phyloP scores from a whole-genome alignment of 2,888 invertebrate genomes.

The Athetis lepigone region DNA sequence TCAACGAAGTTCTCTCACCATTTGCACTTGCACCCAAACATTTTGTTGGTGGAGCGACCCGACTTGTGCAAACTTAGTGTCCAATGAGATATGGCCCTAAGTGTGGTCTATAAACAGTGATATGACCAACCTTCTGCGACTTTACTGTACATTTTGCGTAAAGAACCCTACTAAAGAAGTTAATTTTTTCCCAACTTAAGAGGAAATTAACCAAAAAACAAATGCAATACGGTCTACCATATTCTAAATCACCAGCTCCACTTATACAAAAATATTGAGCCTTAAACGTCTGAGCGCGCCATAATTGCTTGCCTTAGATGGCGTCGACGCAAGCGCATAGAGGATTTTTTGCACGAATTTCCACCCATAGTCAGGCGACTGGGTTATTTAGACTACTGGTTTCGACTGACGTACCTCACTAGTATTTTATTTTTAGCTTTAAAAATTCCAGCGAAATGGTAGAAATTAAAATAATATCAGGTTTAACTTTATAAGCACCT shows the following conservation, averaged over 20 bases:
- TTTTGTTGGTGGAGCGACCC: too few species aligned
- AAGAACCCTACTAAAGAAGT: too few species aligned
- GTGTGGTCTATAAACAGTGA: too few species aligned
- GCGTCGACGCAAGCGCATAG: slow-evolving; percentile 57
- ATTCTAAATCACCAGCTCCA: slow-evolving; percentile 36
- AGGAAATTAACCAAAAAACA: slow-evolving; percentile 6
- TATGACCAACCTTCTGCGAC: too few species aligned
- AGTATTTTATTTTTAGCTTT: not conserved
- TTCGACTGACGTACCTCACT: slow-evolving; percentile 14
- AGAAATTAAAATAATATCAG: not conserved
- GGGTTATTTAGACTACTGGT: slow-evolving; percentile 40
- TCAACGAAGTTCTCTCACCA: too few species aligned
- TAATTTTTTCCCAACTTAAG: too few species aligned
- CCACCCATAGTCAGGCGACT: slow-evolving; percentile 63
- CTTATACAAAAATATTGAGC: slow-evolving; percentile 55
- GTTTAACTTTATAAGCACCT: not conserved
- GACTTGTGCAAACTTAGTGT: too few species aligned
- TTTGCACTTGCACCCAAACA: too few species aligned
- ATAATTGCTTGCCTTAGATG: slow-evolving; percentile 66
- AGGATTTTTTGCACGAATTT: slow-evolving; percentile 66
- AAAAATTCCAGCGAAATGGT: not conserved
- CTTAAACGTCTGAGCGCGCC: slow-evolving; percentile 47
- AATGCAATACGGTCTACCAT: slow-evolving; percentile 6
- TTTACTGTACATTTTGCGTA: too few species aligned
- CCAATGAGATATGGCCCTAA: too few species aligned